phyloP scores from a whole-genome alignment of 1,140 invertebrate species.

The Cydia splendana region DNA sequence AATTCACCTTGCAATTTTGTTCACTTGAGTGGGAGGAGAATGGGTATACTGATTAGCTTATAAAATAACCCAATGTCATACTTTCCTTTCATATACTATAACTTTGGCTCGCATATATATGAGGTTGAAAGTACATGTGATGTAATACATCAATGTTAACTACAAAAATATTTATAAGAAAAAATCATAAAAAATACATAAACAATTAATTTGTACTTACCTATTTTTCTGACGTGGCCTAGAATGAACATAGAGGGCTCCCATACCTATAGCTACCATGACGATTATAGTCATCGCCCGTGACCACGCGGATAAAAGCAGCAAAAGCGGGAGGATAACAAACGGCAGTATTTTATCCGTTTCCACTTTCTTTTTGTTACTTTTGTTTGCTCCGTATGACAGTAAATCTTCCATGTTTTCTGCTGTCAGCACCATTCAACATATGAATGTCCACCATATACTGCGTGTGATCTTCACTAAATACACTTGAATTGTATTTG shows the following conservation, averaged over 20 bases:
- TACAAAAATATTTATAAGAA: too few species aligned
- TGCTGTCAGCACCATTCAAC: constrained; percentile 47
- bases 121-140: too few species aligned
- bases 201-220: constrained; percentile 45
- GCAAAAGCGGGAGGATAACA: constrained; percentile 82
- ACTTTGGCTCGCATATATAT: background rate
- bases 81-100: background rate
- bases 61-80: background rate
- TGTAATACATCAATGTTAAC: too few species aligned
- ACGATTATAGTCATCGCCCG: constrained; percentile 81
- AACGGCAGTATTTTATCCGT: constrained; percentile 83
- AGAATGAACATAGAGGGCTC: constrained; percentile 82
- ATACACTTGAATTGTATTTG: background rate
- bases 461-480: background rate
- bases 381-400: constrained; percentile 55
- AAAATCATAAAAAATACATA: background rate
- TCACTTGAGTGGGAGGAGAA: background rate
- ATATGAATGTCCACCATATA: constrained; percentile 39
- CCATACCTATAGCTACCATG: constrained; percentile 82
- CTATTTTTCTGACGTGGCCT: constrained; percentile 81
- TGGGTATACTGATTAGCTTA: background rate
- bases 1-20: constrained; percentile 18
- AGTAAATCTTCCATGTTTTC: constrained; percentile 59
- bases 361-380: constrained; percentile 58
- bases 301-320: constrained; percentile 82